Evolutionary conservation across 2,797 vertebrate species (phyloP), one percentile per base, ranked within the genome.

Genomic region (Stomatorhinus walkeri): DNA sequence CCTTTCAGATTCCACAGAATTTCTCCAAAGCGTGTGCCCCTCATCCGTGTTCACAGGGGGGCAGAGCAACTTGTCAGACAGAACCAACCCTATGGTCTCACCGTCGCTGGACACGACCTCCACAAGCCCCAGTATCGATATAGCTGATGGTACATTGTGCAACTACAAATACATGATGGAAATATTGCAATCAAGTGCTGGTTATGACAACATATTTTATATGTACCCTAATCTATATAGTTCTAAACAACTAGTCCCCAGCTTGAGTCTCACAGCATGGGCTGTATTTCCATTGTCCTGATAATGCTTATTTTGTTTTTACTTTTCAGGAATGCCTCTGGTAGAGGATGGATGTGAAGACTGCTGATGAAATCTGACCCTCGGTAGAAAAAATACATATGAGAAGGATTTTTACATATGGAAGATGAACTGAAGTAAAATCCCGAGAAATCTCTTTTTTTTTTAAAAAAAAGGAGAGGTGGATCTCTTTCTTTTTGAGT

Each of bases 291-390:
- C 76, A 22, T n/a, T 46, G 40, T 3, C 40, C 16, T 81, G 76
- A 46, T 40, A 40, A 87, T 43, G n/a, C 19, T 61, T 89, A 89
- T 28, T 59, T 92, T 90, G 19, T 91, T 91, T 93, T 2, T 91
- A 81, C 88, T 92, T 91, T 90, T 1, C 93, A 97, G 97, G 97
- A 95, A 97, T 97, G 92, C 97, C 96, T 89, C 93, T 97, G 89
- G 96, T 97, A 95, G 96, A 96, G 61, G 92, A 91, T 28, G 90
- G 64, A 87, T 76, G 49, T 81, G 96, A 96, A 90, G 95, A 95
- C 9, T 93, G 95, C 87, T 96, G 94, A 92, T 87, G 14, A 46
- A 68, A 88, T 72, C 12, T 49, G 46, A 1, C 24, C 40, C 59
- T 61, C 28, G 12, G 16, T 43, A 22, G 46, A 36, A n/a, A 36